Conservation (phyloP, 2,113 vertebrate genomes). For the Atherinomorus stipes region DNA sequence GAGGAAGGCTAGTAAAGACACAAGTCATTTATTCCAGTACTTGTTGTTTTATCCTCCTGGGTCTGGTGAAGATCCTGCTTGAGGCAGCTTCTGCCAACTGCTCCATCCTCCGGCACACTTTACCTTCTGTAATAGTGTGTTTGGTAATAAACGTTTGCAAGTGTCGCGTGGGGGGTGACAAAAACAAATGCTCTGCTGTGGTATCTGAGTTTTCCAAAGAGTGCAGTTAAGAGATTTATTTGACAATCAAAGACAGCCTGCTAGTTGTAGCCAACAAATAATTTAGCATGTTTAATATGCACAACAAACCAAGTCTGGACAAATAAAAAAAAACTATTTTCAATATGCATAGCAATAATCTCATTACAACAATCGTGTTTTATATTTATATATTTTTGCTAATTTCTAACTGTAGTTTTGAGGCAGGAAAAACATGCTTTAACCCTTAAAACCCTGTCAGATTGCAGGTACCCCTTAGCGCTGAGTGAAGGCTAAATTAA, state of each 20-base stretch:
- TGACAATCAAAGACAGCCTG: slow-evolving; percentile 49
- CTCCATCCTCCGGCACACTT: slow-evolving; percentile 39
- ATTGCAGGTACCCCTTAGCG: no score
- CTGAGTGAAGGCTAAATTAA: no score
- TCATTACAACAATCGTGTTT: neutral
- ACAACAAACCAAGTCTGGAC: slow-evolving; percentile 13
- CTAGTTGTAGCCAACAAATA: slow-evolving; percentile 28
- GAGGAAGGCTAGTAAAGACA: slow-evolving; percentile 65
- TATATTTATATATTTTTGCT: neutral
- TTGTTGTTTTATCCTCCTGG: slow-evolving; percentile 68
- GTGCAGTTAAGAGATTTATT: slow-evolving; percentile 40
- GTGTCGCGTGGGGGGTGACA: slow-evolving; percentile 45
- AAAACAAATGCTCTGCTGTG: slow-evolving; percentile 61
- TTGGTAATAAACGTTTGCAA: slow-evolving; percentile 58
- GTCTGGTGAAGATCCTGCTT: slow-evolving; percentile 60
- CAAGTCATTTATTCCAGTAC: slow-evolving; percentile 70
- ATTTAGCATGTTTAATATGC: slow-evolving; percentile 20
- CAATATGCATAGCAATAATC: slow-evolving; percentile 17
- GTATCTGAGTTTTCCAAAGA: slow-evolving; percentile 49
- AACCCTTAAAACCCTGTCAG: no score
- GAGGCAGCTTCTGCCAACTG: slow-evolving; percentile 54
- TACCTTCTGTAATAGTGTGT: slow-evolving; percentile 48
- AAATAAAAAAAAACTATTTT: slow-evolving; percentile 29
- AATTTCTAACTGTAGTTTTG: slow-evolving; percentile 14
- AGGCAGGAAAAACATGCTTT: slow-evolving; percentile 29